phyloP scores from a whole-genome alignment of 2,797 vertebrate species.

The Sebastes hubbsi region DNA sequence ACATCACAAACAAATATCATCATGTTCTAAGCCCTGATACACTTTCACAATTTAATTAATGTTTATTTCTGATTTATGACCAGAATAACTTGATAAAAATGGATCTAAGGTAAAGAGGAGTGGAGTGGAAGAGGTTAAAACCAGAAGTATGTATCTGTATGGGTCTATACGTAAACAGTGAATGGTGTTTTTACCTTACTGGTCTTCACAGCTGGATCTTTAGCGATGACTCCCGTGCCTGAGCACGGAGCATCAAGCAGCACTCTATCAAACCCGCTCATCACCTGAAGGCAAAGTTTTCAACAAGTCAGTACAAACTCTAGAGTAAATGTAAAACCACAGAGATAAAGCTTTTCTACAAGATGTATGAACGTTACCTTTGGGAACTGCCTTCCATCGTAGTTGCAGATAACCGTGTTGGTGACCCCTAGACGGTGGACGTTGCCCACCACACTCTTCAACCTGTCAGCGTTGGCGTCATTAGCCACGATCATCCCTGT shows the following conservation, averaged over 20 bases:
- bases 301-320: slow-evolving; percentile 1
- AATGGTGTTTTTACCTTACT: slow-evolving; percentile 84
- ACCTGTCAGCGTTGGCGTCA: slow-evolving; percentile 88
- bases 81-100: no score
- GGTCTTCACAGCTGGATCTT: slow-evolving; percentile 96
- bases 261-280: slow-evolving; percentile 95
- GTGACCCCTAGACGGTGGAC: slow-evolving; percentile 95
- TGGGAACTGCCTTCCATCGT: slow-evolving; percentile 94
- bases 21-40: no score
- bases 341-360: neutral
- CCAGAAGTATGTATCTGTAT: neutral
- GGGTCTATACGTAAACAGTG: neutral
- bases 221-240: slow-evolving; percentile 95
- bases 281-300: slow-evolving; percentile 80
- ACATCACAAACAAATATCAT: no score
- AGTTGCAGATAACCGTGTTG: slow-evolving; percentile 91
- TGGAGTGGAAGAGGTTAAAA: neutral
- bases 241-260: slow-evolving; percentile 98
- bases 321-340: neutral
- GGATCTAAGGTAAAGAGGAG: no score
- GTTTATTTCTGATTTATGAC: no score
- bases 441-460: slow-evolving; percentile 96
- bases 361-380: slow-evolving; percentile 80
- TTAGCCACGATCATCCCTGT: slow-evolving; percentile 95
- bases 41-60: no score